A percentile compares a stretch with the other conserved stretches of the same genome.
Conservation (phyloP, 2,888 invertebrate species). For the Thera obeliscata region DNA sequence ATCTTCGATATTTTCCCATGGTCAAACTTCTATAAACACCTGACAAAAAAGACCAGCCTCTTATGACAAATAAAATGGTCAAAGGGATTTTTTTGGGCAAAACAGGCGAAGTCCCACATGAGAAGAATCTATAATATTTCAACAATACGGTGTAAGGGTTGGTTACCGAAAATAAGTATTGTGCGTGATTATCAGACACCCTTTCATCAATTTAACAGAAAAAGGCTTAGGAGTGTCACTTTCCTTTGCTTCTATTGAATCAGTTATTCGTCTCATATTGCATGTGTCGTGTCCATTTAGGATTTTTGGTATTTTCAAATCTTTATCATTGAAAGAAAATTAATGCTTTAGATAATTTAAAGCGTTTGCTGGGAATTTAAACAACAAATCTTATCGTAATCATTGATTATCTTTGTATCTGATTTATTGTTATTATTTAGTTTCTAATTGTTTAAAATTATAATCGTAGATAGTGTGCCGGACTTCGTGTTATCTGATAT, state of each 20-base stretch:
- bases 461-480: not conserved
- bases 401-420: conserved; percentile 17
- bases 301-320: conserved; percentile 36
- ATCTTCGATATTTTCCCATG: conserved; percentile 82
- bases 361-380: conserved; percentile 18
- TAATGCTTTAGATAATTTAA: conserved; percentile 33
- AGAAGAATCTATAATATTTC: conserved; percentile 72
- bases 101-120: conserved; percentile 74
- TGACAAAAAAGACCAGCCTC: conserved; percentile 75
- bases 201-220: conserved; percentile 81
- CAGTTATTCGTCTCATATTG: conserved; percentile 45
- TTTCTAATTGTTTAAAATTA: conserved; percentile 8
- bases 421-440: conserved; percentile 10
- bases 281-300: conserved; percentile 33
- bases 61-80: conserved; percentile 82
- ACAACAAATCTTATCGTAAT: conserved; percentile 29
- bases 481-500: not conserved
- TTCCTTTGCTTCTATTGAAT: conserved; percentile 54
- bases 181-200: conserved; percentile 75
- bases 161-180: conserved; percentile 77
- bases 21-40: conserved; percentile 81
- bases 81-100: conserved; percentile 76
- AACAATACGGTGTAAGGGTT: conserved; percentile 74
- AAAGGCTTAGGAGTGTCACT: conserved; percentile 81
- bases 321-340: conserved; percentile 28